A percentile compares a stretch with the other conserved stretches of the same genome.
Evolutionary conservation across 2,888 invertebrate genomes (phyloP).

Genomic region (Epinotia brunnichana): DNA sequence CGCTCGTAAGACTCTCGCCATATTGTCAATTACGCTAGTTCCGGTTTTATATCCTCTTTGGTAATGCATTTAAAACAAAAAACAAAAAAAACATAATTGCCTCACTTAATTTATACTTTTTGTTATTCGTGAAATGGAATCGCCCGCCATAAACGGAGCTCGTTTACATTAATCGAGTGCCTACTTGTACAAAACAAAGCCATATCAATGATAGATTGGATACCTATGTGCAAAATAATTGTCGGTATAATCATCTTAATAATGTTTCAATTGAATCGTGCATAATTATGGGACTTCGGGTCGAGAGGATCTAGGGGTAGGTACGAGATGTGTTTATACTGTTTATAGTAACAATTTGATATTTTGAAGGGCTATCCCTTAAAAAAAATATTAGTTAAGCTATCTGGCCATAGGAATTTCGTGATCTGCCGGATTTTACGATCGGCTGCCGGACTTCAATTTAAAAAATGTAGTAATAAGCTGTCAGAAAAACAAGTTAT

Average conservation of each 20-base stretch:
- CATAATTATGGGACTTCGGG: constrained; percentile 12
- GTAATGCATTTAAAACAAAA: constrained; percentile 65
- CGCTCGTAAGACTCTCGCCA: constrained; percentile 48
- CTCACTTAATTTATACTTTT: constrained; percentile 65
- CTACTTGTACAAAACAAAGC: not conserved
- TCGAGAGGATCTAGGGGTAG: not conserved
- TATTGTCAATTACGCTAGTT: constrained; percentile 76
- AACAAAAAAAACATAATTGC: constrained; percentile 68
- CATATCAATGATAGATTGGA: constrained; percentile 9
- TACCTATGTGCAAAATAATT: constrained; percentile 20
- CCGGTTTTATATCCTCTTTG: constrained; percentile 79
- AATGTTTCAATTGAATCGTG: constrained; percentile 25
- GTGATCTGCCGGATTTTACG: too few species aligned
- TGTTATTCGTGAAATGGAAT: constrained; percentile 52
- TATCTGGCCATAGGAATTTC: too few species aligned
- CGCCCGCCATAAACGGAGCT: not conserved
- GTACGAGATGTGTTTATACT: not conserved
- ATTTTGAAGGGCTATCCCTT: too few species aligned
- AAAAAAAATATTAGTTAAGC: too few species aligned
- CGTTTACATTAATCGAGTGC: not conserved
- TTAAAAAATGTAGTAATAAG: too few species aligned
- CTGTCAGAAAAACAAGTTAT: too few species aligned
- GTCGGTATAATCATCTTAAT: constrained; percentile 18
- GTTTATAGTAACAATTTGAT: too few species aligned
- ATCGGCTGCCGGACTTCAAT: too few species aligned